Evolutionary conservation across 2,888 invertebrate genomes (phyloP), one percentile per base, ranked within the genome.

Genomic region (Temnothorax ravouxi): DNA sequence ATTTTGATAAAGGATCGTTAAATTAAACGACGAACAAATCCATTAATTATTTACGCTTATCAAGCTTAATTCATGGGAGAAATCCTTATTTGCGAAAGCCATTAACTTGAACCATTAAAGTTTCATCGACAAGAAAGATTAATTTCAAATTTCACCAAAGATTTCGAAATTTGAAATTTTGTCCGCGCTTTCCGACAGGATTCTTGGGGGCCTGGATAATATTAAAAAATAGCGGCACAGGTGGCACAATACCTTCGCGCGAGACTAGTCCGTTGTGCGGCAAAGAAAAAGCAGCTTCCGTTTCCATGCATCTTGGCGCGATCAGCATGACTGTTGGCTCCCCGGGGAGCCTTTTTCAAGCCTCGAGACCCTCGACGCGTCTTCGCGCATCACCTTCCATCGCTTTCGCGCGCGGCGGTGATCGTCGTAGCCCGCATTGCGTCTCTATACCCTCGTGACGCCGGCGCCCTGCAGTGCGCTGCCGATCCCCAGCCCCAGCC

Each of bases 351-450:
- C 44, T 52, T 47, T 41, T 29, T 41, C 44, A 50, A 29, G 29
- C 29, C 29, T 29, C 29, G 29, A 29, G 6, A 52, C 21, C 44
- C 29, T 72, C 47, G 44, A 29, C 29, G 13, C 59, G 69, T 85
- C 56, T 66, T 83, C 47, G 66, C 64, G 64, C 64, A 56, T 76
- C 75, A 66, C n/a, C 67, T 41, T 66, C 56, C 67, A 67, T 41
- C 56, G 59, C 62, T n/a, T 50, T 64, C 47, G 25, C 59, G 66
- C 61, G 62, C 44, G 76, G 15, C n/a, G 38, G 71, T 50, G 47
- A 75, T 80, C 69, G 38, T 62, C 50, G 82, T 77, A 80, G 85
- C 84, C 88, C 88, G 88, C 88, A 88, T 87, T 88, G 88, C 88
- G 88, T 88, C 88, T 88, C 74, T 85, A 54, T 85, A 54, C 54